phyloP scores from a whole-genome alignment of 2,113 vertebrate species.

The Actenoides hombroni region DNA sequence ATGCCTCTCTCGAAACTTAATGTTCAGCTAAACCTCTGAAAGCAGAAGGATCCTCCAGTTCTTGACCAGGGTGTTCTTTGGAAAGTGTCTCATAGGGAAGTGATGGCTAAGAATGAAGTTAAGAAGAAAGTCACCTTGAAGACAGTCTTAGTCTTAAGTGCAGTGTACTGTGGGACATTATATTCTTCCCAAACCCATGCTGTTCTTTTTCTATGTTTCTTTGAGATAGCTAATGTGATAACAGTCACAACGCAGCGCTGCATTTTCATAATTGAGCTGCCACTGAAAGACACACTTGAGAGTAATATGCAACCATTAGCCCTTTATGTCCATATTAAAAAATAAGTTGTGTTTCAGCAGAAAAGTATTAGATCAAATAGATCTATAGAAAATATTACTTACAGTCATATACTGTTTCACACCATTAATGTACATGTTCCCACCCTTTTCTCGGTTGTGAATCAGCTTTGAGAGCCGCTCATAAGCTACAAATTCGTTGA shows the following conservation, averaged over 20 bases:
- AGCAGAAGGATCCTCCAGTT: not conserved
- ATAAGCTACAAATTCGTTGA: conserved; percentile 91
- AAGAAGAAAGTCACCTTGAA: not conserved
- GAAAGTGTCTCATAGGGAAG: not conserved
- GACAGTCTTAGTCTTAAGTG: not conserved
- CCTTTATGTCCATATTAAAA: not conserved
- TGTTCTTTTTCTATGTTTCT: not conserved
- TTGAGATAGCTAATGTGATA: not conserved
- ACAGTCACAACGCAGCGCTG: not conserved
- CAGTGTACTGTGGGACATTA: not conserved
- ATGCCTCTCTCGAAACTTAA: not conserved
- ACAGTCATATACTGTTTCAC: conserved; percentile 85
- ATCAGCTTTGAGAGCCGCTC: conserved; percentile 81
- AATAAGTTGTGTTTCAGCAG: not conserved
- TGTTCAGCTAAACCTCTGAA: not conserved
- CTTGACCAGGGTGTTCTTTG: not conserved
- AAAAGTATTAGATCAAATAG: not conserved
- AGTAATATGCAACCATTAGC: not conserved
- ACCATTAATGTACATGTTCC: conserved; percentile 75
- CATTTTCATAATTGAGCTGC: not conserved
- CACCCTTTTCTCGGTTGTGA: conserved; percentile 73
- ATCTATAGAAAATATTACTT: conserved; percentile 49
- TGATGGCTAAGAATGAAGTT: not conserved
- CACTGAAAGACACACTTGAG: not conserved
- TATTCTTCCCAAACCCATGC: not conserved